A percentile compares a stretch with the other conserved stretches of the same genome.
Evolutionary conservation across 2,113 vertebrate species (phyloP).

Genomic region (Tamias sibiricus): DNA sequence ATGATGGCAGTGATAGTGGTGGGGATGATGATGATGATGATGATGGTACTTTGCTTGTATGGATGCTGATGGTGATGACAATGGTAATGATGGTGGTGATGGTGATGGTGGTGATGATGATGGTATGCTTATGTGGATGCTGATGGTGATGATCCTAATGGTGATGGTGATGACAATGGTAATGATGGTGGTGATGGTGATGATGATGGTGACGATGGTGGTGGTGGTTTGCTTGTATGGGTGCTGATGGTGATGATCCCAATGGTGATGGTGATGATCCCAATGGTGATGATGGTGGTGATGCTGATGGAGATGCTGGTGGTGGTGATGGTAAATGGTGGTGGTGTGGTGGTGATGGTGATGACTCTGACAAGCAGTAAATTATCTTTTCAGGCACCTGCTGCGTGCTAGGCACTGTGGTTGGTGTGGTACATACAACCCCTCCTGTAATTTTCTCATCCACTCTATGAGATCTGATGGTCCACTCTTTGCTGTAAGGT

Average conservation of each 20-base stretch:
- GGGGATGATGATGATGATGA: background rate
- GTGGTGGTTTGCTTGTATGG: no score
- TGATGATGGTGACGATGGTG: background rate
- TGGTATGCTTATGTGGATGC: no score
- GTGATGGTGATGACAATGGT: rapidly evolving
- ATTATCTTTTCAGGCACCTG: background rate
- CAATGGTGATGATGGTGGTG: no score
- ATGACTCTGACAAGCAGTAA: background rate
- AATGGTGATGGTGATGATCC: rapidly evolving
- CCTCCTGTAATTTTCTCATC: background rate
- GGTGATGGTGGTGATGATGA: background rate
- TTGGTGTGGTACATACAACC: background rate
- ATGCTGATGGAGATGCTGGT: no score
- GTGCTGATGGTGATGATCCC: rapidly evolving
- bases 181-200: rapidly evolving
- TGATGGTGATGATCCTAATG: background rate
- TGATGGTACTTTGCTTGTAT: background rate
- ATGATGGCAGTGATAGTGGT: background rate
- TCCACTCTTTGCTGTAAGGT: background rate
- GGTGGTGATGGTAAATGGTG: background rate
- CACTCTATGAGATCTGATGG: background rate
- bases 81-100: rapidly evolving
- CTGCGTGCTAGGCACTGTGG: background rate
- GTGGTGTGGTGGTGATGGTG: background rate
- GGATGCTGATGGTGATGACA: no score